Conservation (phyloP, 2,113 vertebrate species). For the Hydrochoerus hydrochaeris region DNA sequence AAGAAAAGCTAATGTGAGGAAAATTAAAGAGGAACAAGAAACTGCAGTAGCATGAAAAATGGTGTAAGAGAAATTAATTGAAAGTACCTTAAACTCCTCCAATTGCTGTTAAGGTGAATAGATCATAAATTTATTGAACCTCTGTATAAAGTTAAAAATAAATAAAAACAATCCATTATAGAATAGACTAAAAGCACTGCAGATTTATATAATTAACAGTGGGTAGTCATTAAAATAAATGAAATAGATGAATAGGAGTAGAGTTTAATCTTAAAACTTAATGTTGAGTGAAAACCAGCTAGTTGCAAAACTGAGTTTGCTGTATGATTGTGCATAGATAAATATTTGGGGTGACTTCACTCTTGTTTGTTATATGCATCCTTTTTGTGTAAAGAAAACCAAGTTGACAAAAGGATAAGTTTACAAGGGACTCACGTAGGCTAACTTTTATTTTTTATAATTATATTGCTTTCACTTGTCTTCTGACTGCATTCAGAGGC, state of each 20-base stretch:
- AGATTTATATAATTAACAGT: not conserved
- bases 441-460: not conserved
- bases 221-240: not conserved
- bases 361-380: not conserved
- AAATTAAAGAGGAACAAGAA: not conserved
- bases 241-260: not conserved
- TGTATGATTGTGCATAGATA: not conserved
- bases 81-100: not conserved
- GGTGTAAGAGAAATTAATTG: not conserved
- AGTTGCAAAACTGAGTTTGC: not conserved
- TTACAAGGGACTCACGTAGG: not conserved
- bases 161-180: not conserved
- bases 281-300: not conserved
- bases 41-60: not conserved
- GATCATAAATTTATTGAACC: not conserved
- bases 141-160: not conserved
- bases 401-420: not conserved
- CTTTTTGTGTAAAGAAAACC: not conserved
- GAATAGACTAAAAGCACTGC: not conserved
- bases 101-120: not conserved
- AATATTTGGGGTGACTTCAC: not conserved
- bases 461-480: not conserved
- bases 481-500: not conserved
- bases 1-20: not conserved
- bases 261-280: slow-evolving; percentile 19